Conservation (phyloP, 2,888 invertebrate species). For the Embidobia sp. region DNA sequence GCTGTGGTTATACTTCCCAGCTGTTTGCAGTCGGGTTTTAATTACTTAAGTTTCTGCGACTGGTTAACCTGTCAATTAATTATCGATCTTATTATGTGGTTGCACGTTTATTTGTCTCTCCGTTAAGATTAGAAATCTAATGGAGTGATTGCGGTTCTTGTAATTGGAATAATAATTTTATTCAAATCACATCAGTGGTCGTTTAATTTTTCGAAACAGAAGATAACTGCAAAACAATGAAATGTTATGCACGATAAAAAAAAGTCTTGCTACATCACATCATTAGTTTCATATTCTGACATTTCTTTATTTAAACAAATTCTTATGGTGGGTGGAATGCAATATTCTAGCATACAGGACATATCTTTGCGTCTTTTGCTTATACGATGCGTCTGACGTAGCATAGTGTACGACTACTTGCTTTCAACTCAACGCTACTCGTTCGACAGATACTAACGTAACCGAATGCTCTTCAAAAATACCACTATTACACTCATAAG, state of each 20-base stretch:
- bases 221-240: no score
- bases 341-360: slow-evolving; percentile 11
- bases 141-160: no score
- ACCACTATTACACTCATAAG: slow-evolving; percentile 3
- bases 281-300: no score
- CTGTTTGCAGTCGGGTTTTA: slow-evolving; percentile 11
- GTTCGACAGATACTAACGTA: slow-evolving; percentile 32
- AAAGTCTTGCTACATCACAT: no score
- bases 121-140: no score
- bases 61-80: slow-evolving; percentile 35
- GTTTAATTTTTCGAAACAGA: no score
- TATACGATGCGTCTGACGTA: slow-evolving; percentile 35
- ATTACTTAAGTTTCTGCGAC: slow-evolving; percentile 18
- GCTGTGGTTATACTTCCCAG: slow-evolving; percentile 19
- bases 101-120: not conserved
- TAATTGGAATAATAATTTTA: no score
- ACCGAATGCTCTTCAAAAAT: slow-evolving; percentile 12
- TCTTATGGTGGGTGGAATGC: slow-evolving; percentile 10
- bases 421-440: slow-evolving; percentile 24
- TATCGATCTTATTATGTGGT: slow-evolving; percentile 22
- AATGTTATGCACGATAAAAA: no score
- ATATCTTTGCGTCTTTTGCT: slow-evolving; percentile 20
- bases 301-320: not conserved
- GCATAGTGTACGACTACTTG: slow-evolving; percentile 39
- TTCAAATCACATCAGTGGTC: no score